phyloP scores from a whole-genome alignment of 2,888 invertebrate species.

The Tetranychus truncatus region DNA sequence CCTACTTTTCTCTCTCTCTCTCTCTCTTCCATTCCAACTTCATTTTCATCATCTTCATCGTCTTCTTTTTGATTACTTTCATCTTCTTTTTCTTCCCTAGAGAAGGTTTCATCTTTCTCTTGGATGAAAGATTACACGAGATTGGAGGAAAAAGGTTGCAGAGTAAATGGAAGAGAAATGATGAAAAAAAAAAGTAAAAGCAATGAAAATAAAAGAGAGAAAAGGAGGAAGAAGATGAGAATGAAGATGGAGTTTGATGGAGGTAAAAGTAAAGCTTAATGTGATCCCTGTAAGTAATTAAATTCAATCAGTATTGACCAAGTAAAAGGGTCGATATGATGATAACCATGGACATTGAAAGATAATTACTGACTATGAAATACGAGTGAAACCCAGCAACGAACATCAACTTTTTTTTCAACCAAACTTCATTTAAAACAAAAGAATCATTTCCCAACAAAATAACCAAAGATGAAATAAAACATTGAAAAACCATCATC shows the following conservation, averaged over 20 bases:
- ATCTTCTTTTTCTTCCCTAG: constrained; percentile 4
- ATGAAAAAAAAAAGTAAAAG: not conserved
- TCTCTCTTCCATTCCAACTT: not conserved
- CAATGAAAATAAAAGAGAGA: not conserved
- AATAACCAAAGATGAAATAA: too few species aligned
- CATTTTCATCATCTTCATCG: not conserved
- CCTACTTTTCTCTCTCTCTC: not conserved
- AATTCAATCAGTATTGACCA: not conserved
- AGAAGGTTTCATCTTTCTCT: not conserved
- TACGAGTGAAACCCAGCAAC: too few species aligned
- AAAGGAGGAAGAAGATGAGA: not conserved
- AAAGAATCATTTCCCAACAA: too few species aligned
- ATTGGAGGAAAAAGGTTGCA: not conserved
- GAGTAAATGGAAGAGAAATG: not conserved
- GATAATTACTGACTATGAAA: too few species aligned
- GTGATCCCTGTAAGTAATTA: not conserved
- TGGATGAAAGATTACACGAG: constrained; percentile 1
- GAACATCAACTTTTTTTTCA: too few species aligned
- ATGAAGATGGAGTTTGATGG: not conserved
- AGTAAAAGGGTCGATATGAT: not conserved
- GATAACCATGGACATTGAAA: too few species aligned
- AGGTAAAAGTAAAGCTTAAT: not conserved
- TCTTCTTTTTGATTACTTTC: not conserved
- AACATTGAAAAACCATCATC: too few species aligned
- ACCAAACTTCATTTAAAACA: too few species aligned